Evolutionary conservation across 92 coral and sea anemone genomes (phyloP), one percentile per base, ranked within the genome.

Genomic region (Chrysogorgia sp.): DNA sequence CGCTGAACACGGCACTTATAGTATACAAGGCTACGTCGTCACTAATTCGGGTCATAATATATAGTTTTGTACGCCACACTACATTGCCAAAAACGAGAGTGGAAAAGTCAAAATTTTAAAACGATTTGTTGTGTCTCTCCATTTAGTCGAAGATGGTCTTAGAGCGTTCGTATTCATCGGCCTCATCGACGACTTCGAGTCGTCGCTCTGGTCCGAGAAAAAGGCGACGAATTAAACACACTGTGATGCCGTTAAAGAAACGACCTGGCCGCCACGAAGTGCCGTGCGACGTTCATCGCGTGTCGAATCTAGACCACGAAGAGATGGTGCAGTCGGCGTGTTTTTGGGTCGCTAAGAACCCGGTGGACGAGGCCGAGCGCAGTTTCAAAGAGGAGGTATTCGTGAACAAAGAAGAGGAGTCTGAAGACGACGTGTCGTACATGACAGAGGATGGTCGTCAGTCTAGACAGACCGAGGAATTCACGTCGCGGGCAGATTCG

Each of bases 131-230:
- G n/a, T 47, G 17, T 47, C 14, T 47, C 15, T 2, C n/a, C n/a
- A 47, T 47, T 47, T 47, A 69, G 76, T 48, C 37, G 76, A 69
- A 60, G 22, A 45, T 58, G 60, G 59, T 41, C 65, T 47, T 55
- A 32, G 79, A 72, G 43, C 79, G 79, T 14, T 72, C 79, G 55
- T 72, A 56, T 34, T 72, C 79, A 3, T 72, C 79, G n/a, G 79
- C 79, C 21, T 72, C 79, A 4, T 72, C 79, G 33, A 72, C 79
- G 65, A 72, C 79, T 1, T 48, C 63, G 35, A 72, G 79, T 72
- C 79, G 79, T 20, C 79, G 64, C n/a, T 72, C 79, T n/a, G 79
- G 49, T 7, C 63, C 65, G 12, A 43, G 65, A 31, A 72, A 72
- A 55, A 64, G 79, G 10, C 20, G 52, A 28, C 79, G 79, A 2